phyloP scores from a whole-genome alignment of 2,797 vertebrate genomes.

The Spinus olivaceus region DNA sequence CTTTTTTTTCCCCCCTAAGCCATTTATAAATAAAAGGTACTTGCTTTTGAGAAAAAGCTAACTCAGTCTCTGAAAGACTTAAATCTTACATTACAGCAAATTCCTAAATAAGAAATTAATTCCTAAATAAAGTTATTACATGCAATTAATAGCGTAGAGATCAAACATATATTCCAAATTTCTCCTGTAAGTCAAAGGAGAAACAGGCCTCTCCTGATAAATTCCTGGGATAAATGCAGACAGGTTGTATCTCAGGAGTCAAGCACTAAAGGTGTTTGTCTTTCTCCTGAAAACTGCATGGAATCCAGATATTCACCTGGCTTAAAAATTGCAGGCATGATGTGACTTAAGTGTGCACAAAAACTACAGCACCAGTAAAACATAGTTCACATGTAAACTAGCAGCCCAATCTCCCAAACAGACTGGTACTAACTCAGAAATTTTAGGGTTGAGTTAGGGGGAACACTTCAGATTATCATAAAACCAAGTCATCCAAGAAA shows the following conservation, averaged over 20 bases:
- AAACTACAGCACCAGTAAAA: not conserved
- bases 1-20: not conserved
- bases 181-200: not conserved
- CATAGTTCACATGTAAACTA: not conserved
- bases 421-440: not conserved
- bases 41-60: not conserved
- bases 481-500: not conserved
- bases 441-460: not conserved
- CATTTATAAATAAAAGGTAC: not conserved
- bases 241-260: not conserved
- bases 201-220: not conserved
- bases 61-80: not conserved
- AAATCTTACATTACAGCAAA: not conserved
- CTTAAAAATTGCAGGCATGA: not conserved
- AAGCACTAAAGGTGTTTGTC: not conserved
- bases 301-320: not conserved
- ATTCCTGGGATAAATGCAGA: not conserved
- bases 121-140: not conserved
- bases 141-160: not conserved
- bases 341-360: not conserved
- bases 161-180: not conserved
- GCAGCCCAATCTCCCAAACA: not conserved
- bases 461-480: not conserved
- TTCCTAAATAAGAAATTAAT: not conserved
- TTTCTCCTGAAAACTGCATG: not conserved